A percentile compares a stretch with the other conserved stretches of the same genome.
Conservation (phyloP, 2,797 vertebrate species). For the Eidolon dupreanum region DNA sequence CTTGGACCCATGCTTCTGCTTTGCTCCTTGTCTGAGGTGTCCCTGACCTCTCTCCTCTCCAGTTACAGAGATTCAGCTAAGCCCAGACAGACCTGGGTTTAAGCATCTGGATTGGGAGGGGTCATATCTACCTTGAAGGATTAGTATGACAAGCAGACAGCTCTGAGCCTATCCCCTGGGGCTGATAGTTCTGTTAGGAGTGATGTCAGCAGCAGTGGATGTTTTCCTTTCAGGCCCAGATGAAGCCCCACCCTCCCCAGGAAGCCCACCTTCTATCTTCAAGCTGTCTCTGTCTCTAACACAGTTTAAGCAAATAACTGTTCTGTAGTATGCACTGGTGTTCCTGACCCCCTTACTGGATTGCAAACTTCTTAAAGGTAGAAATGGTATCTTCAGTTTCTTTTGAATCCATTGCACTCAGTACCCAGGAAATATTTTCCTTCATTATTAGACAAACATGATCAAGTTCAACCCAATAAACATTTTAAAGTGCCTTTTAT, state of each 20-base stretch:
- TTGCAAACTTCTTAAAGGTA: neutral
- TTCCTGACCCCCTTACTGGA: neutral
- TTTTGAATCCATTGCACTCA: neutral
- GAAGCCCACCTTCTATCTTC: neutral
- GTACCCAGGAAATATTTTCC: neutral
- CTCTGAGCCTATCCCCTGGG: neutral
- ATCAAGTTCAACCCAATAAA: neutral
- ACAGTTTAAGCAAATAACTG: neutral
- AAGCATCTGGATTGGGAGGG: neutral
- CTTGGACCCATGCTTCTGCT: neutral
- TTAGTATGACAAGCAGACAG: neutral
- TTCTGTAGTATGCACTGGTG: neutral
- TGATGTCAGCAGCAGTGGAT: neutral
- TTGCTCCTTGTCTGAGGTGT: neutral
- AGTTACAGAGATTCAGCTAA: neutral
- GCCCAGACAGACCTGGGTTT: neutral
- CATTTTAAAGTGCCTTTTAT: conserved; percentile 24
- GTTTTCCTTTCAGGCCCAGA: neutral
- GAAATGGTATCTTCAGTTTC: neutral
- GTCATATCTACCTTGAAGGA: neutral
- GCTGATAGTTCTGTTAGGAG: neutral
- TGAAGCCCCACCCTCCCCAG: neutral
- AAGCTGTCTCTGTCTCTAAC: neutral
- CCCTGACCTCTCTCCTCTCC: neutral
- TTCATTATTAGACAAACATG: neutral